Conservation (phyloP, 2,797 vertebrate genomes). For the Rhinoraja longicauda region DNA sequence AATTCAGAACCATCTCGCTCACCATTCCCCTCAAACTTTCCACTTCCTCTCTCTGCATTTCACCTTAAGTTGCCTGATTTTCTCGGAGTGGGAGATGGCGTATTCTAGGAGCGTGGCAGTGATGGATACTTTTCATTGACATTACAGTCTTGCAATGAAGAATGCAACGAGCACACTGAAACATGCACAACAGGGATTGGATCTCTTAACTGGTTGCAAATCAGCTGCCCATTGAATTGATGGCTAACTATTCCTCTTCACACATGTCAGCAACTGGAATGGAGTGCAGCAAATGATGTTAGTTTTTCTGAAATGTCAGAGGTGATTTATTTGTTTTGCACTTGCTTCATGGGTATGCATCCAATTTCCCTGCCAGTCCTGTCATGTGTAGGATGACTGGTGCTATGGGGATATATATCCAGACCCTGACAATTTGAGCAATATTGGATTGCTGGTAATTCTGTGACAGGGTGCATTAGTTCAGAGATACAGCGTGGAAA, state of each 20-base stretch:
- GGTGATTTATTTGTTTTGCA: slow-evolving; percentile 30
- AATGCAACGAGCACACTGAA: background rate
- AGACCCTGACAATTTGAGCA: background rate
- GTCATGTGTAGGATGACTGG: slow-evolving; percentile 17
- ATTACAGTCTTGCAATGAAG: background rate
- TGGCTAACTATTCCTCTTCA: slow-evolving; percentile 31
- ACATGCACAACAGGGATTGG: background rate
- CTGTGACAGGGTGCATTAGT: background rate
- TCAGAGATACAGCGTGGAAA: too few species aligned
- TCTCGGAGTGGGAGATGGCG: too few species aligned
- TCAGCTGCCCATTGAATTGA: slow-evolving; percentile 20
- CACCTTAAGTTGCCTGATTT: background rate
- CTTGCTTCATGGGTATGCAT: background rate
- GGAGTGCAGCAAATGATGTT: slow-evolving; percentile 30
- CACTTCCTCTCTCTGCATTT: background rate
- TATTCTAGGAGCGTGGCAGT: background rate
- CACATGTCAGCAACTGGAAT: background rate
- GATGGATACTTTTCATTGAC: background rate
- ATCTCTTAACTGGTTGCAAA: background rate
- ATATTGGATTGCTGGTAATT: slow-evolving; percentile 4
- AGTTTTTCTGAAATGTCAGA: slow-evolving; percentile 32
- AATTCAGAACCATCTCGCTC: background rate
- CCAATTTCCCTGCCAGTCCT: slow-evolving; percentile 22
- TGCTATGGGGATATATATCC: slow-evolving; percentile 8
- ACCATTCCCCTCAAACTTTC: background rate